Percentiles rank a stretch among this genome's conserved stretches.
Evolutionary conservation across 2,113 vertebrate genomes (phyloP).

Genomic region (Cynocephalus volans): DNA sequence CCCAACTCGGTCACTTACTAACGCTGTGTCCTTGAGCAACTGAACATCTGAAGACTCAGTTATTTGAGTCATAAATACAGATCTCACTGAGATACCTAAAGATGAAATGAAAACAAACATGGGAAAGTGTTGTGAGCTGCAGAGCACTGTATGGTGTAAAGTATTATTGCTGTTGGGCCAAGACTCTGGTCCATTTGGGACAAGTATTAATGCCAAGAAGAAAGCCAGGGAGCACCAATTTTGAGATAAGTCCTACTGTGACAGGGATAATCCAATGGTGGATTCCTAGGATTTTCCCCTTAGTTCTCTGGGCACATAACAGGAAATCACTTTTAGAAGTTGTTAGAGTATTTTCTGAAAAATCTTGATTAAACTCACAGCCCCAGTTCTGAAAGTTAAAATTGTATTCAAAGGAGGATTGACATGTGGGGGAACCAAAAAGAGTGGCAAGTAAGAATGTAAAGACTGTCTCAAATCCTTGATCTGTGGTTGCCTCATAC

Average conservation of each 20-base stretch:
- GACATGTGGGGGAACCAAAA: not conserved
- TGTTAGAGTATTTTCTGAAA: not conserved
- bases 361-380: conserved; percentile 46
- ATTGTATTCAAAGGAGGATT: conserved; percentile 41
- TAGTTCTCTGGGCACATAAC: not conserved
- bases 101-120: conserved; percentile 37
- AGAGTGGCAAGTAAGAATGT: not conserved
- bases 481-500: not conserved
- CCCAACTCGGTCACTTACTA: not conserved
- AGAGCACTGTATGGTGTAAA: not conserved
- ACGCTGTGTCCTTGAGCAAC: not conserved
- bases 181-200: not conserved
- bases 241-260: not conserved
- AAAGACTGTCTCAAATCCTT: not conserved
- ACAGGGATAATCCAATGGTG: not conserved
- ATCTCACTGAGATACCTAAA: not conserved
- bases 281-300: not conserved
- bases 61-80: not conserved
- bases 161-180: not conserved
- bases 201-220: not conserved
- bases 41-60: not conserved
- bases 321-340: conserved; percentile 36
- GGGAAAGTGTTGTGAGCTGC: not conserved
- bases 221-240: not conserved
- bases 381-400: not conserved